These are phyloP conservation scores for Leptobrachium leishanense DNA, from an alignment of 2,113 vertebrate genomes.

Conservation along the genomic window DNA sequence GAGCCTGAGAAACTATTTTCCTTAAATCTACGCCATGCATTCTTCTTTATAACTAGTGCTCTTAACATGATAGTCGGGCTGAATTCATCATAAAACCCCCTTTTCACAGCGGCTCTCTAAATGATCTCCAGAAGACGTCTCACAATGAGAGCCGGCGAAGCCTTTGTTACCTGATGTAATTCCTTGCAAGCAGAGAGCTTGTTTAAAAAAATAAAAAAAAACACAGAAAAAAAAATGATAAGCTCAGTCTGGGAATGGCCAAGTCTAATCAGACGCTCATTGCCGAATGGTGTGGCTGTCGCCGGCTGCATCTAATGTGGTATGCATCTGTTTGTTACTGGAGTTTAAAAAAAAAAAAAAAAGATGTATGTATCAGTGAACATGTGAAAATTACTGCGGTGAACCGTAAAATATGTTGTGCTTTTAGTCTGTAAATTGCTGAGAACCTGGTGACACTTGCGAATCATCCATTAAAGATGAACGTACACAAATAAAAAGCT, in stretches of 20 bases:
- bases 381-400: slow-evolving; percentile 78
- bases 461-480: background rate
- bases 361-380: slow-evolving; percentile 80
- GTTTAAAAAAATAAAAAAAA: slow-evolving; percentile 57
- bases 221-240: slow-evolving; percentile 60
- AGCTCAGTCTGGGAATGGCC: slow-evolving; percentile 75
- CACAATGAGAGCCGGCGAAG: slow-evolving; percentile 77
- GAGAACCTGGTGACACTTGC: slow-evolving; percentile 36
- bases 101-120: slow-evolving; percentile 78
- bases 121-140: slow-evolving; percentile 76
- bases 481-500: slow-evolving; percentile 1
- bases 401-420: slow-evolving; percentile 83
- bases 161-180: slow-evolving; percentile 85
- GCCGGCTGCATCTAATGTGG: slow-evolving; percentile 73
- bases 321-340: slow-evolving; percentile 79
- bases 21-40: slow-evolving; percentile 80
- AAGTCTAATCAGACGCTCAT: slow-evolving; percentile 79
- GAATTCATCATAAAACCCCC: slow-evolving; percentile 78
- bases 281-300: slow-evolving; percentile 76
- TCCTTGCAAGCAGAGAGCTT: slow-evolving; percentile 70
- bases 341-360: slow-evolving; percentile 61
- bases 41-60: slow-evolving; percentile 85
- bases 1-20: slow-evolving; percentile 85
- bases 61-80: slow-evolving; percentile 83
- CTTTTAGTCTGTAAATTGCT: slow-evolving; percentile 73